These are phyloP conservation scores for Tyrophagus putrescentiae DNA, from an alignment of 1,140 invertebrate species.

Conservation along the genomic window DNA sequence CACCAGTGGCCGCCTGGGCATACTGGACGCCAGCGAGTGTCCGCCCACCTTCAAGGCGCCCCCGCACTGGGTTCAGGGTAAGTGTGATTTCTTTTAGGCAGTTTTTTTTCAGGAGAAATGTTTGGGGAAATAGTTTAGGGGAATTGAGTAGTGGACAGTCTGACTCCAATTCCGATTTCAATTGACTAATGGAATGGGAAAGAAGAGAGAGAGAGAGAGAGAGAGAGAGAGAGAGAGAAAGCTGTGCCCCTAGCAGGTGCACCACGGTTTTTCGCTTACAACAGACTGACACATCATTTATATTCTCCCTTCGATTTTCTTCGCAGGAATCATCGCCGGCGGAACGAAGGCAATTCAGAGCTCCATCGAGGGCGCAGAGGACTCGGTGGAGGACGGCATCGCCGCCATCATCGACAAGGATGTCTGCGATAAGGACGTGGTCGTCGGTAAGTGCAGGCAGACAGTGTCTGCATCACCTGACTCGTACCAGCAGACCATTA, in stretches of 20 bases:
- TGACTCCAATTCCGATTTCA: no score
- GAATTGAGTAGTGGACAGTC: no score
- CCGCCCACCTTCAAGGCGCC: conserved; percentile 26
- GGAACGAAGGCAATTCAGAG: conserved; percentile 16
- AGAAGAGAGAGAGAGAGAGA: no score
- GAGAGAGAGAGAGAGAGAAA: no score
- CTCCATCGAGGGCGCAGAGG: conserved; percentile 16
- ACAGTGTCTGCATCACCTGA: background rate
- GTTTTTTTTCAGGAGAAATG: no score
- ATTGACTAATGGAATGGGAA: no score
- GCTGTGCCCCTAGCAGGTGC: no score
- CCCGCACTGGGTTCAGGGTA: conserved; percentile 15
- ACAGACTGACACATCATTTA: no score
- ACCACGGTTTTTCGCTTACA: no score
- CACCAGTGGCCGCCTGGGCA: conserved; percentile 11
- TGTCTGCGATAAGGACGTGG: conserved; percentile 15
- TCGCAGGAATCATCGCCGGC: conserved; percentile 17
- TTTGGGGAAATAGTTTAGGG: no score
- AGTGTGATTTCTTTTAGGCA: no score
- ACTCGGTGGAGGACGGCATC: conserved; percentile 16
- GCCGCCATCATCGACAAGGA: conserved; percentile 3
- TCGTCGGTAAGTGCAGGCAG: conserved; percentile 2
- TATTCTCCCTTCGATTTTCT: background rate
- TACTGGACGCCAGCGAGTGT: conserved; percentile 25
- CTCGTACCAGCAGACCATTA: background rate